Base-by-base conservation (phyloP, 2,888 invertebrate genomes). In the Eristalinus sepulchralis region DNA sequence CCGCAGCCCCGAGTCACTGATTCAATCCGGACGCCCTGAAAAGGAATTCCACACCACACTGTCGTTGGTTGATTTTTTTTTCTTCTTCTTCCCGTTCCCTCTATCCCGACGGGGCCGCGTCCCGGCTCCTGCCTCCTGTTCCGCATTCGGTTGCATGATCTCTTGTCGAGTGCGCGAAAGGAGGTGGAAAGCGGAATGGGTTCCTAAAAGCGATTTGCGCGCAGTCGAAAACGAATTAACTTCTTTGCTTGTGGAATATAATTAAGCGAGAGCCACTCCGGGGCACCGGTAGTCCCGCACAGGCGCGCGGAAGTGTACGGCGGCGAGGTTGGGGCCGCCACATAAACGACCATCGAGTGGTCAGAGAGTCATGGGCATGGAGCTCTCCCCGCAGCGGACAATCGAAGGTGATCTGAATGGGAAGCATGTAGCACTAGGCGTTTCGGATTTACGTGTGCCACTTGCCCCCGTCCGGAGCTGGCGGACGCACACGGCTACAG, bases 391-490 rank as follows among this genome's bases (percentile, higher is more conserved):
- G 71, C 53, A 80, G 59, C 24, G 34, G 39, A 68, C 81, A 70
- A 78, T 78, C 78, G 82, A 86, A 86, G 86, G 86, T 83, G 86
- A 82, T 86, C 86, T 86, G 82, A 86, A 86, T 86, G 83, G 73
- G 73, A 86, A 86, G 55, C 86, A 83, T 86, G 86, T 86, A 86
- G 68, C 82, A 75, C 82, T 71, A 78, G 82, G 78, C 82, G 82
- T 77, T 85, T 81, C 73, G 72, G 82, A 85, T 82, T 77, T 77
- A 82, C 82, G 72, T 85, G 82, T 82, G 82, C 73, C 77, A 86
- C 64, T 78, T 86, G 82, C 77, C 78, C 68, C 73, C 70, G n/a
- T 57, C 66, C 31, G 53, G 77, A 60, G 67, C 70, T 33, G 36
- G 70, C 64, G 66, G 76, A 82, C 70, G 77, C 70, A 59, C 33